phyloP scores from a whole-genome alignment of 2,888 invertebrate genomes.

The Callinectes sapidus region DNA sequence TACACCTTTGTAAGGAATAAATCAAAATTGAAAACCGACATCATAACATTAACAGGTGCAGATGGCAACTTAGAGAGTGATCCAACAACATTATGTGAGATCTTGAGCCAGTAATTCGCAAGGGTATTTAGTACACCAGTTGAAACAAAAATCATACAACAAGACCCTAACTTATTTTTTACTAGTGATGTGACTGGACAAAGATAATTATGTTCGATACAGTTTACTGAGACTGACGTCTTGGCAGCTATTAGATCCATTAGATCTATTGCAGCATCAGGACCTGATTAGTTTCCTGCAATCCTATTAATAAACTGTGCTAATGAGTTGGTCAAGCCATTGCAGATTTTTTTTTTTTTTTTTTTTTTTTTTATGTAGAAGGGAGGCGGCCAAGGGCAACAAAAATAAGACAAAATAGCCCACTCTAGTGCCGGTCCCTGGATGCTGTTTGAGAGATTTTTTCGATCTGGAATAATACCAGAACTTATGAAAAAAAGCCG shows the following conservation, averaged over 20 bases:
- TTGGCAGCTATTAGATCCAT: neutral
- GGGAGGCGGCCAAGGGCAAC: no score
- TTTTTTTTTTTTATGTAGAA: no score
- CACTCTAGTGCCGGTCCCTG: no score
- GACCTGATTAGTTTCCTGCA: constrained; percentile 14
- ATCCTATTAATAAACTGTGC: neutral
- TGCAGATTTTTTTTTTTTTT: no score
- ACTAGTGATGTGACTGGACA: neutral
- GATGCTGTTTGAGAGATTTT: neutral
- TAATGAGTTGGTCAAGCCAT: no score
- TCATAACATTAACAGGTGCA: constrained; percentile 14
- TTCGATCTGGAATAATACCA: neutral
- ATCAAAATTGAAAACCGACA: neutral
- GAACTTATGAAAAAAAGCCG: neutral
- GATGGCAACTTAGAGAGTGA: constrained; percentile 39
- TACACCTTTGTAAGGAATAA: constrained; percentile 5
- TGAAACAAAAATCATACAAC: neutral
- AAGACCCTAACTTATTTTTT: neutral
- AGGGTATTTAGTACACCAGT: constrained; percentile 1
- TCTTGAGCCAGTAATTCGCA: constrained; percentile 40
- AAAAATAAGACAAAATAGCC: no score
- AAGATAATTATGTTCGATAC: neutral
- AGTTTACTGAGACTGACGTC: neutral
- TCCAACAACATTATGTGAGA: neutral
- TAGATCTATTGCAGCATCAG: neutral